phyloP scores from a whole-genome alignment of 35 echinoderm and acorn worm genomes.

The Ophioderma brevispina region DNA sequence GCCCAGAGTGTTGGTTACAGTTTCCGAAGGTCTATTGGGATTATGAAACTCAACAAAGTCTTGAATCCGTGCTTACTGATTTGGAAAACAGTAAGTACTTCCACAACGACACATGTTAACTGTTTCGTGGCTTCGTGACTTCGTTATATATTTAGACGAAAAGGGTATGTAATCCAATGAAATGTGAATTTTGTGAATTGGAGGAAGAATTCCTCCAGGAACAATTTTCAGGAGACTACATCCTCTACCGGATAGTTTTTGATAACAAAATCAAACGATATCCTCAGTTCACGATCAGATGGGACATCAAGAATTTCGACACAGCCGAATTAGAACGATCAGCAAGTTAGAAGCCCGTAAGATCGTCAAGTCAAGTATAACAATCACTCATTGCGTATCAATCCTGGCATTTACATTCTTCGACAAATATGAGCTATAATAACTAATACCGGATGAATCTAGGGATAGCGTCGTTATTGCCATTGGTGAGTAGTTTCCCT shows the following conservation, averaged over 20 bases:
- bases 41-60: background rate
- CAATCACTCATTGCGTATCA: conserved; percentile 24
- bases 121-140: conserved; percentile 56
- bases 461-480: conserved; percentile 47
- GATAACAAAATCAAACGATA: background rate
- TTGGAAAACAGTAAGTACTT: conserved; percentile 45
- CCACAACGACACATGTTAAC: conserved; percentile 11
- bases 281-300: conserved; percentile 46
- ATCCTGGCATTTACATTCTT: conserved; percentile 45
- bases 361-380: conserved; percentile 20
- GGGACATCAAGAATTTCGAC: conserved; percentile 13
- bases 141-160: background rate
- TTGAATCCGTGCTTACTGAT: conserved; percentile 25
- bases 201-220: conserved; percentile 39
- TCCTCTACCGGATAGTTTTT: conserved; percentile 56
- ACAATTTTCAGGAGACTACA: conserved; percentile 15
- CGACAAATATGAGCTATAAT: conserved; percentile 43
- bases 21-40: conserved; percentile 48
- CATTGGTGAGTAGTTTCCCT: conserved; percentile 68
- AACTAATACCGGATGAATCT: conserved; percentile 58
- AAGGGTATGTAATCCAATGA: background rate
- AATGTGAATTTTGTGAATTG: conserved; percentile 14
- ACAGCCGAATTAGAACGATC: conserved; percentile 28
- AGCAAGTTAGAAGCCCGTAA: conserved; percentile 45
- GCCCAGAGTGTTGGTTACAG: conserved; percentile 30